Base-by-base conservation (phyloP, 2,113 vertebrate species). In the Lepisosteus oculatus region DNA sequence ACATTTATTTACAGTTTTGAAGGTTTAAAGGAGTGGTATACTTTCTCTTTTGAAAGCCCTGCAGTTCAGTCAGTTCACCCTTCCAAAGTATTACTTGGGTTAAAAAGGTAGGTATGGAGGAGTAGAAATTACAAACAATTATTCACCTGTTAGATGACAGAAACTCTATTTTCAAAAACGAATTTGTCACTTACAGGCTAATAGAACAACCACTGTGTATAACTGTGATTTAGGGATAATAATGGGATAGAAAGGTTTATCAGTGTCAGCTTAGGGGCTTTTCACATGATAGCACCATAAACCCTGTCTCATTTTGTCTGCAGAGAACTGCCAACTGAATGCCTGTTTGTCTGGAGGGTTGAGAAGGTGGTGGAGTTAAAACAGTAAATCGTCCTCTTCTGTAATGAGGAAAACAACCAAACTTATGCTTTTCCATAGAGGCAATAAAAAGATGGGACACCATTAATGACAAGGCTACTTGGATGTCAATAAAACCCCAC, bases 221-320 rank as follows among this genome's bases (percentile, higher is more conserved):
- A 59, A 59, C 9, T 59, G 3, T 55, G 61, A 72, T 59, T 44
- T 15, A 54, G 55, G 55, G 29, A 7, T 14, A n/a, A 29, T 59
- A 17, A 43, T 6, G 57, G 55, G 68, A 6, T 70, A 1, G 42
- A 65, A 29, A 65, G 62, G 17, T 65, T 12, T 47, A 47, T 29
- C 29, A 59, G 29, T 55, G 68, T 55, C 55, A 72, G 71, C 62
- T 72, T 54, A 55, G 1, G 61, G 14, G 9, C 51, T 57, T 65
- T 72, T 55, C 44, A 17, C 17, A 43, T 8, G 54, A 72, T 45
- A 59, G 47, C 62, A 9, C 14, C 51, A 56, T 29, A 14, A 65
- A 72, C 59, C 45, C 59, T 45, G 69, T 64, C 62, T 64, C 13
- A 41, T 17, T 64, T 64, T 4, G 6, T 3, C 17, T 3, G 5